A percentile compares a stretch with the other conserved stretches of the same genome.
phyloP scores from a whole-genome alignment of 2,888 invertebrate genomes.

The Copidosoma aretas region DNA sequence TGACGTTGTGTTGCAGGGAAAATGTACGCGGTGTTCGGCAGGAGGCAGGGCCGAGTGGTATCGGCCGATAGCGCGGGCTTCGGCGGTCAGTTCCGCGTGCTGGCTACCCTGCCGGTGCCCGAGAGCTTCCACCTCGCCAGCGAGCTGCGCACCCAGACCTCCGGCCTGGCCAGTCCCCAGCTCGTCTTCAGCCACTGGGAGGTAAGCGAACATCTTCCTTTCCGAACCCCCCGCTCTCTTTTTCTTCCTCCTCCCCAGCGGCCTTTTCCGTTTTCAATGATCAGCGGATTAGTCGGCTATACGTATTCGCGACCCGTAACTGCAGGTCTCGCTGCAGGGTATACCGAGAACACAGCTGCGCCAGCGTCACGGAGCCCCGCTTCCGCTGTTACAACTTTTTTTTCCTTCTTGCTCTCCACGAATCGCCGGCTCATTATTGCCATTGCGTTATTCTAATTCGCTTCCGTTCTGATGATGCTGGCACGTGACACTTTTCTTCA shows the following conservation, averaged over 20 bases:
- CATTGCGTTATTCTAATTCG: slow-evolving; percentile 14
- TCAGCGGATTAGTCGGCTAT: slow-evolving; percentile 10
- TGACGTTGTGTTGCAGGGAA: slow-evolving; percentile 68
- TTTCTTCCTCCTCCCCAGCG: neutral
- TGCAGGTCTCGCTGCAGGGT: neutral
- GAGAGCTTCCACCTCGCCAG: slow-evolving; percentile 96
- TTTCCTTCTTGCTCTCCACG: neutral
- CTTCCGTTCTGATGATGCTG: slow-evolving; percentile 3
- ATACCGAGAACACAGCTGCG: slow-evolving; percentile 5
- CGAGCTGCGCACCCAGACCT: slow-evolving; percentile 93
- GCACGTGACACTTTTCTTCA: slow-evolving; percentile 6
- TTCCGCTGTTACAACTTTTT: slow-evolving; percentile 15
- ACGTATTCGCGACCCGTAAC: neutral
- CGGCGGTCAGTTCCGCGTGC: slow-evolving; percentile 83
- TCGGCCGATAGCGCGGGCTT: slow-evolving; percentile 92
- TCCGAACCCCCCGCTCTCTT: neutral
- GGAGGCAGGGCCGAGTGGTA: slow-evolving; percentile 85
- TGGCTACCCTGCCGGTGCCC: slow-evolving; percentile 90
- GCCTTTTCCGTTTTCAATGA: slow-evolving; percentile 3
- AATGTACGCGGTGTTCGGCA: slow-evolving; percentile 88
- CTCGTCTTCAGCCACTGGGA: slow-evolving; percentile 98
- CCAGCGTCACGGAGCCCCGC: neutral
- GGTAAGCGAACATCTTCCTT: slow-evolving; percentile 66
- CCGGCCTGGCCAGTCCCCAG: slow-evolving; percentile 94
- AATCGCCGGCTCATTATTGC: neutral